Conservation (phyloP, 2,113 vertebrate genomes). For the Caretta caretta region DNA sequence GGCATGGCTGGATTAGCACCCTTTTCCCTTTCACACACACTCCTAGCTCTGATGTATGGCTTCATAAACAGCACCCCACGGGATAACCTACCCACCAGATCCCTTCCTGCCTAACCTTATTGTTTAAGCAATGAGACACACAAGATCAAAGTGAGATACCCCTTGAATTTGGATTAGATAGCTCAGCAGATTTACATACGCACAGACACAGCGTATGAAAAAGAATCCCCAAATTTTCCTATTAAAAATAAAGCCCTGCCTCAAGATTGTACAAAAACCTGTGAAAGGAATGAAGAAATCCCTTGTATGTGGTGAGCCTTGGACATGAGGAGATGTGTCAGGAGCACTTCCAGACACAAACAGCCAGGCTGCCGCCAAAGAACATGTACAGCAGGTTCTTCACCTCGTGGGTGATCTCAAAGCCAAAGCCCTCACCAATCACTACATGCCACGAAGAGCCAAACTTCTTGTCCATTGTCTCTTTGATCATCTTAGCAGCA, state of each 20-base stretch:
- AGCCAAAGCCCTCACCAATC: conserved; percentile 96
- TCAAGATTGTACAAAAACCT: conserved; percentile 63
- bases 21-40: neutral
- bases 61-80: neutral
- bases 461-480: conserved; percentile 99
- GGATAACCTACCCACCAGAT: neutral
- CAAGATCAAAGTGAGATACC: neutral
- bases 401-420: conserved; percentile 96
- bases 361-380: conserved; percentile 94
- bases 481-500: conserved; percentile 99
- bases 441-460: conserved; percentile 99
- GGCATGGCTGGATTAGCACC: neutral
- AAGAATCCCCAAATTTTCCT: conserved; percentile 43
- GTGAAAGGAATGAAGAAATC: conserved; percentile 51
- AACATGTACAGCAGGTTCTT: conserved; percentile 99
- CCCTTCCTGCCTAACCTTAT: conserved; percentile 23
- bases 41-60: neutral
- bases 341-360: conserved; percentile 99
- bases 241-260: conserved; percentile 63
- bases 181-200: neutral
- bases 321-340: conserved; percentile 72
- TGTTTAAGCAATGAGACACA: conserved; percentile 21
- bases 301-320: neutral
- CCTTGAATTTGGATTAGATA: conserved; percentile 16
- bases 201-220: neutral